A percentile compares a stretch with the other conserved stretches of the same genome.
phyloP scores from a whole-genome alignment of 2,888 invertebrate species.

The Frankliniella fusca region DNA sequence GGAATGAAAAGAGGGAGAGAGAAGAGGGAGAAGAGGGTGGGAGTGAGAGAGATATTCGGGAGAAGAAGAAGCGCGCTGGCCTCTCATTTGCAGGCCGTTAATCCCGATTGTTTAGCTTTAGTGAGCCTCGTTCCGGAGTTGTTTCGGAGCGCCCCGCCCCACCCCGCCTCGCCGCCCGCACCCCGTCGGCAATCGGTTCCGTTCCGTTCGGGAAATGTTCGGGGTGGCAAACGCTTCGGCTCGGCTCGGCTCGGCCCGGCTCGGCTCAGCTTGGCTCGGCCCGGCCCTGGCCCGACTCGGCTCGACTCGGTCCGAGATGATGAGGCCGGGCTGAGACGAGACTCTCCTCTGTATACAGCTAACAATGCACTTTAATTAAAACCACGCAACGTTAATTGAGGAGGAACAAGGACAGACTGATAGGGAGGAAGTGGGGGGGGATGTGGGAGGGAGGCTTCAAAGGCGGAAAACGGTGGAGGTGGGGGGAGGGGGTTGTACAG shows the following conservation, averaged over 20 bases:
- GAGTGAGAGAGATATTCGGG: background rate
- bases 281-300: background rate
- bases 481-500: background rate
- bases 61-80: background rate
- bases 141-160: background rate
- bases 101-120: conserved; percentile 21
- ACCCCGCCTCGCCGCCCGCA: background rate
- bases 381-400: conserved; percentile 17
- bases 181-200: conserved; percentile 15
- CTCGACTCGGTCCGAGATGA: conserved; percentile 9
- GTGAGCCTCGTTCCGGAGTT: background rate
- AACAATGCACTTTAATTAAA: conserved; percentile 27
- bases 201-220: background rate
- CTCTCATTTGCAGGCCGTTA: conserved; percentile 1
- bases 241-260: conserved; percentile 3
- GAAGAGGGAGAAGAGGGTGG: background rate
- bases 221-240: background rate
- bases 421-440: background rate
- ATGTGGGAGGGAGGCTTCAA: background rate
- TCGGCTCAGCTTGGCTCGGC: background rate
- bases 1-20: background rate
- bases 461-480: too few species aligned
- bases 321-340: background rate
- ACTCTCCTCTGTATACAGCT: conserved; percentile 22
- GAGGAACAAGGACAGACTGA: conserved; percentile 19